Base-by-base conservation (phyloP, 2,888 invertebrate genomes). In the Cerceris ruficornis region DNA sequence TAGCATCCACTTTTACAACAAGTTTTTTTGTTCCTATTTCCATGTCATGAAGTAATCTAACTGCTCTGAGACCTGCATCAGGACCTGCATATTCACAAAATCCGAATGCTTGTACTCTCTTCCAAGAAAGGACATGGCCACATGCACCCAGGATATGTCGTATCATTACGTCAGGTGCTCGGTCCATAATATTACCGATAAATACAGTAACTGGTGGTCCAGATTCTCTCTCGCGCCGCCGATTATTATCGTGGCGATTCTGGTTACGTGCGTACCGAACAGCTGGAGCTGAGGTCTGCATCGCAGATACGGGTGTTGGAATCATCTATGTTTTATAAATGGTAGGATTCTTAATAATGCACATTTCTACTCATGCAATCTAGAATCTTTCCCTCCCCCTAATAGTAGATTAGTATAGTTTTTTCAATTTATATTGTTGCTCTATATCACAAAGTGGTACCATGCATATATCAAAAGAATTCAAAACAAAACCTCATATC, bases 31-130 rank as follows among this genome's bases (percentile, higher is more conserved):
- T 98, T 72, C 97, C 98, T 66, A 99, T 95, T 92, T 96, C 95
- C 92, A 98, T 95, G 88, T 98, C 98, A 93, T 99, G 98, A 43
- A 99, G 94, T 82, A 99, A 93, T 58, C 98, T 94, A 81, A 99
- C 98, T 83, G 99, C 98, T 82, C 99, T 94, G 85, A 99, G 94
- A 54, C 99, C 99, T 17, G 98, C 97, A 93, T 98, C 98, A 15
- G 99, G 98, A 74, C 97, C 96, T 84, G 97, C 98, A 93, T 98
- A 98, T 93, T 99, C 99, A 93, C 99, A 98, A 93, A 99, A 99
- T 9, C 99, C 99, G 93, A 99, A 99, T 0, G 98, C 98, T 92
- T 98, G 98, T 15, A 99, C 98, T 76, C 99, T 95, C 93, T 99
- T 99, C 99, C 99, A 99, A 87, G 96, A 97, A 13, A 98, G 94